A percentile compares a stretch with the other conserved stretches of the same genome.
phyloP scores from a whole-genome alignment of 2,888 invertebrate genomes.

The Sphaeridia pumilis region DNA sequence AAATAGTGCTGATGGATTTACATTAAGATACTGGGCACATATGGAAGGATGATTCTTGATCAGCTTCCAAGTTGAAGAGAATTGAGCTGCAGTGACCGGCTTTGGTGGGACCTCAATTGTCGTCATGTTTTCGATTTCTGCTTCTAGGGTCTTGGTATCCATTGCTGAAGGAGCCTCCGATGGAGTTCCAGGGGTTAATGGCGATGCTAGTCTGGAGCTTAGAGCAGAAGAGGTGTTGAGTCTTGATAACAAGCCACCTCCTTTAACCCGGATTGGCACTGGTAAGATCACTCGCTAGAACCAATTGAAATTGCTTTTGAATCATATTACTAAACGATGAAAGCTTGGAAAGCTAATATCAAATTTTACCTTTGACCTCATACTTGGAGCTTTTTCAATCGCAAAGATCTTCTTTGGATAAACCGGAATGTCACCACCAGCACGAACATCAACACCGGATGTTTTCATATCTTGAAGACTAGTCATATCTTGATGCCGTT shows the following conservation, averaged over 20 bases:
- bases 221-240: constrained; percentile 11
- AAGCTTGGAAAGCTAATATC: not conserved
- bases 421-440: constrained; percentile 3
- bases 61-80: constrained; percentile 52
- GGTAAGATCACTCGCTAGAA: constrained; percentile 25
- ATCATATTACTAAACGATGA: not conserved
- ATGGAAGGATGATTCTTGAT: constrained; percentile 44
- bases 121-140: constrained; percentile 16
- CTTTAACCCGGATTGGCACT: constrained; percentile 25
- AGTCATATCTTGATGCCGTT: constrained; percentile 9
- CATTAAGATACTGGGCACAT: constrained; percentile 52
- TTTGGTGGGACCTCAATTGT: constrained; percentile 39
- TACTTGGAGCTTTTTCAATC: constrained; percentile 18
- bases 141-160: not conserved
- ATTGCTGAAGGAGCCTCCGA: not conserved
- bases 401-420: constrained; percentile 28
- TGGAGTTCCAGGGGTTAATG: constrained; percentile 12
- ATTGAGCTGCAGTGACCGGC: constrained; percentile 55
- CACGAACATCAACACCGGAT: not conserved
- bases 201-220: constrained; percentile 7
- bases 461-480: not conserved
- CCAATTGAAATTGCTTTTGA: not conserved
- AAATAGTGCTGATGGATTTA: constrained; percentile 39
- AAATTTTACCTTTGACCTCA: constrained; percentile 26
- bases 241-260: constrained; percentile 4